These are phyloP conservation scores for Peribatodes rhomboidaria DNA, from an alignment of 2,888 invertebrate genomes.

Conservation along the genomic window DNA sequence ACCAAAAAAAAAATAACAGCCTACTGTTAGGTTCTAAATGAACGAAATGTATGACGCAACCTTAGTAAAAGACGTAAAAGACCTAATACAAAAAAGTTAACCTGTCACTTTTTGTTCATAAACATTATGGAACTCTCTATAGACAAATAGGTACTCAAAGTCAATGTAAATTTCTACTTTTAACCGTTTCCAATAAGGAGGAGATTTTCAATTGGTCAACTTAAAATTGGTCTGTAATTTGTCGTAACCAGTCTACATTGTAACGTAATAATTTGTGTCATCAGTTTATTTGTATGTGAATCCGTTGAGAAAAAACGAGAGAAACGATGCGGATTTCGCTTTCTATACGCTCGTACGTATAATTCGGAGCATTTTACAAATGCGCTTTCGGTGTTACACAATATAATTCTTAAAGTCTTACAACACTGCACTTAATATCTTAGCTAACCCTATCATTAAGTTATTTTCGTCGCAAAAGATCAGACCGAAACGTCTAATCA, in stretches of 20 bases:
- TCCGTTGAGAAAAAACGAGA: slow-evolving; percentile 26
- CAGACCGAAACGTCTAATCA: slow-evolving; percentile 31
- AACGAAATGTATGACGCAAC: too few species aligned
- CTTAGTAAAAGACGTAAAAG: too few species aligned
- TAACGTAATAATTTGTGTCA: slow-evolving; percentile 30
- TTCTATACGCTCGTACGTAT: slow-evolving; percentile 55
- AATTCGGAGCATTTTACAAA: slow-evolving; percentile 59
- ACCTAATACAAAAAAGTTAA: too few species aligned
- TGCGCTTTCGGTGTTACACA: slow-evolving; percentile 65
- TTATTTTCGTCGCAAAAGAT: slow-evolving; percentile 54
- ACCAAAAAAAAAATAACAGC: too few species aligned
- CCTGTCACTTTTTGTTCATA: too few species aligned
- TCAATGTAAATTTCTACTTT: too few species aligned
- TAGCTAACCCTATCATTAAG: slow-evolving; percentile 57
- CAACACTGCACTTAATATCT: slow-evolving; percentile 55
- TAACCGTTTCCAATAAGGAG: too few species aligned
- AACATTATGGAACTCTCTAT: too few species aligned
- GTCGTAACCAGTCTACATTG: slow-evolving; percentile 1
- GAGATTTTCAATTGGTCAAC: too few species aligned
- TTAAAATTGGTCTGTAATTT: not conserved
- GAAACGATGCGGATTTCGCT: slow-evolving; percentile 51
- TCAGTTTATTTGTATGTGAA: slow-evolving; percentile 36
- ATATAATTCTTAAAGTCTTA: slow-evolving; percentile 44
- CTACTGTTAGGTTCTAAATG: too few species aligned
- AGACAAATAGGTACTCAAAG: too few species aligned